Percentiles rank a stretch among this genome's conserved stretches.
phyloP scores from a whole-genome alignment of 1,140 invertebrate species.

The Neocloeon triangulifer region DNA sequence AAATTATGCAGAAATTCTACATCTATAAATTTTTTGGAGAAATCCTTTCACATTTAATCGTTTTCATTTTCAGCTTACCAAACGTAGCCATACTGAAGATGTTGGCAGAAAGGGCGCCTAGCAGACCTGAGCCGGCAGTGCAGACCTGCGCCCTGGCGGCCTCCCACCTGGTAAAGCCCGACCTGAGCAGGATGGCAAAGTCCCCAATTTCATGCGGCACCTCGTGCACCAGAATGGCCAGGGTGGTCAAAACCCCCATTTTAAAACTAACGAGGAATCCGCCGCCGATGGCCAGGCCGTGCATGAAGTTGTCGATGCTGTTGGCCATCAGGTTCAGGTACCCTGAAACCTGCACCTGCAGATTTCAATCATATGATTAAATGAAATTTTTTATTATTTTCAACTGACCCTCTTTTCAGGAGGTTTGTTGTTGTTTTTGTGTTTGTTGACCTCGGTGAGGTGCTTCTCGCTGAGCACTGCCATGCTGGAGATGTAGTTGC shows the following conservation, averaged over 20 bases:
- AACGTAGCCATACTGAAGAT: constrained; percentile 52
- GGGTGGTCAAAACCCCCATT: constrained; percentile 73
- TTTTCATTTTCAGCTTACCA: too few relatives aligned
- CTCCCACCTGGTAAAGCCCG: constrained; percentile 78
- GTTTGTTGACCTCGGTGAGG: too few relatives aligned
- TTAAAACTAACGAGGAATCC: constrained; percentile 76
- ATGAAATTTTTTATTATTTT: constrained; percentile 3
- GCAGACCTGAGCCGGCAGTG: constrained; percentile 65
- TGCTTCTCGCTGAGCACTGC: background rate
- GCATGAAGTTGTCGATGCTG: constrained; percentile 92
- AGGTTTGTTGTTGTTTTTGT: too few relatives aligned
- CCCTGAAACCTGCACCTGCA: constrained; percentile 55
- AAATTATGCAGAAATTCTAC: too few relatives aligned
- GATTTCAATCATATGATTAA: too few relatives aligned
- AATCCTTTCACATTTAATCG: too few relatives aligned
- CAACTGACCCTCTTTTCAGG: too few relatives aligned
- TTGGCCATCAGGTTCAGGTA: constrained; percentile 91
- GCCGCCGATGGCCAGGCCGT: constrained; percentile 86
- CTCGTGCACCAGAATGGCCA: constrained; percentile 89
- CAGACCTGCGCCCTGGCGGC: constrained; percentile 79
- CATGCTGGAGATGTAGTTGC: background rate
- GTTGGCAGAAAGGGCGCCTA: constrained; percentile 73
- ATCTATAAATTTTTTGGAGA: too few relatives aligned
- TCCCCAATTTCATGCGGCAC: constrained; percentile 96
- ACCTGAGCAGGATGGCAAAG: constrained; percentile 88